Evolutionary conservation across 1,140 invertebrate genomes (phyloP), one percentile per base, ranked within the genome.

Genomic region (Drosophila repleta): DNA sequence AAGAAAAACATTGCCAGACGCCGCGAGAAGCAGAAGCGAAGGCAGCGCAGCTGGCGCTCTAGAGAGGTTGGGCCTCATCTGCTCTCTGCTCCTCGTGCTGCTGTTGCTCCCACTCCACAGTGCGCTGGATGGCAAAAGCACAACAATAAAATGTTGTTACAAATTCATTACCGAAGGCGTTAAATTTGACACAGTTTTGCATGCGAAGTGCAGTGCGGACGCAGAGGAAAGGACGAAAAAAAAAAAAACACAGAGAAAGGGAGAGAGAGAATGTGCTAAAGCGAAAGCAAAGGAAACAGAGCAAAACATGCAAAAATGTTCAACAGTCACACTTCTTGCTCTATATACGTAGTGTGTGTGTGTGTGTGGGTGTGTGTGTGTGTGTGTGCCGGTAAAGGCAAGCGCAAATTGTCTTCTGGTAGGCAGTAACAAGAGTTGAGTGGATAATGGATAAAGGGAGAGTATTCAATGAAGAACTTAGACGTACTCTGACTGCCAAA

Each of bases 121-220:
- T 11, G 0, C 32, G 39, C 15, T 62, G 45, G 17, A 17, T 24
- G 58, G 72, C 63, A 84, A 83, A 83, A 83, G 80, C 80, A 77
- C 81, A 88, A 87, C 83, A 88, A 88, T 88, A 88, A 88, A 87
- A 87, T 82, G 83, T 85, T 87, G 79, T 88, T 88, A 88, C 83
- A 88, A 88, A 88, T 88, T 88, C 83, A 88, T 88, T 88, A 88
- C 83, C 84, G 83, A 88, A 88, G 83, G 83, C 84, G 83, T 88
- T 89, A 83, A 88, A 89, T 88, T 83, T 88, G 83, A 88, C 83
- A 88, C 83, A 88, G 76, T 88, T 88, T 88, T 88, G 79, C 83
- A 76, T 88, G 82, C 76, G 45, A 48, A 52, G 45, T 74, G 71
- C 71, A 67, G 20, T 24, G 15, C 32, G 13, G 57, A 26, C 21